Evolutionary conservation across 2,888 invertebrate genomes (phyloP), one percentile per base, ranked within the genome.

Genomic region (Neoitamus cyanurus): DNA sequence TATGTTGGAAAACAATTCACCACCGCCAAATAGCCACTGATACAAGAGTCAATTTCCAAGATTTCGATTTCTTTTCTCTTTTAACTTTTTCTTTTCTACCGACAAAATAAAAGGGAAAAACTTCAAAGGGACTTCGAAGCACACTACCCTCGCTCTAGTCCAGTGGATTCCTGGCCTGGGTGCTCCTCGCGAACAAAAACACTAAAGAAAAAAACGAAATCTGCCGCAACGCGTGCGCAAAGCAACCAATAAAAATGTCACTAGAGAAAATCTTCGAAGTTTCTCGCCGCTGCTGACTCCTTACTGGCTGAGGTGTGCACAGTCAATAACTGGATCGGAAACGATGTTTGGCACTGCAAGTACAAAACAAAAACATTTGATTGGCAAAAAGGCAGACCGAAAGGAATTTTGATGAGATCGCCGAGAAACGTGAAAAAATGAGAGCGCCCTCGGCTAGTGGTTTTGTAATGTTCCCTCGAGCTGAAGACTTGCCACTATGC

Each of bases 151-250:
- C 34, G 34, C 30, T 72, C 30, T 72, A 15, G 13, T 34, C 31
- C 31, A 31, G 31, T 5, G 2, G 5, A 31, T 37, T 37, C 37
- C 13, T 37, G 37, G 6, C 7, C 7, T 11, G 9, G 15, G 2
- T 58, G 2, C 58, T 58, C 0, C 25, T 25, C 11, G 1, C 20
- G 25, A 58, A 58, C 25, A 20, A 20, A 58, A 48, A 48, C 48
- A 58, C 58, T 9, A 58, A 58, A 58, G 7, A 58, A 58, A 58
- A 58, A 28, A 42, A 28, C 25, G 25, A 75, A 75, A 75, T 75
- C 5, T 42, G 46, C 75, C 75, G 75, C 75, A 75, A 75, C 75
- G 75, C 75, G 75, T 75, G 75, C 75, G 75, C 75, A 75, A 75
- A 28, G 13, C 20, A 42, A 75, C 75, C 37, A 42, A 42, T 42